A percentile compares a stretch with the other conserved stretches of the same genome.
phyloP scores from a whole-genome alignment of 35 echinoderm and acorn worm genomes.

The Antedon bifida region DNA sequence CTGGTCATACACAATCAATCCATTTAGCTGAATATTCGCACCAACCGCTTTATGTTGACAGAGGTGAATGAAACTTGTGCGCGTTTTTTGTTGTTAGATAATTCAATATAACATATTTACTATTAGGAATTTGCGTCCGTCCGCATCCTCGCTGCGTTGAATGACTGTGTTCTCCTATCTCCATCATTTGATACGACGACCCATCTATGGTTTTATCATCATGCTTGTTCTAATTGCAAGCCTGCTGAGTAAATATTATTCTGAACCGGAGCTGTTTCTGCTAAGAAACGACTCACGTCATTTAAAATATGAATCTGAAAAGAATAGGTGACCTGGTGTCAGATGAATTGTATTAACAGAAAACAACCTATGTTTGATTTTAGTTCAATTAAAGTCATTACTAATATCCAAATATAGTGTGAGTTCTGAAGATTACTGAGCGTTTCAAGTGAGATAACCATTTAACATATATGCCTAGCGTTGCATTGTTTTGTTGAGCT shows the following conservation, averaged over 20 bases:
- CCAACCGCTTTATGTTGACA: neutral
- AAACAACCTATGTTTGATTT: no score
- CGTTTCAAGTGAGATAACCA: no score
- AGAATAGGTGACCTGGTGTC: no score
- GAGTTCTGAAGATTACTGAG: no score
- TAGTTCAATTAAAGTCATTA: no score
- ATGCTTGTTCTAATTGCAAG: neutral
- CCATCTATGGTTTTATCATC: neutral
- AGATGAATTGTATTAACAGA: neutral
- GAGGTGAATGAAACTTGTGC: neutral
- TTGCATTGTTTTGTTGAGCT: no score
- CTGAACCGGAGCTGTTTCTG: neutral
- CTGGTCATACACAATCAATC: no score
- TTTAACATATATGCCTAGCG: no score
- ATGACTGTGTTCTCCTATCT: neutral
- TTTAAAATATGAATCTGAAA: neutral
- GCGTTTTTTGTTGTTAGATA: neutral
- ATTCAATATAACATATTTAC: neutral
- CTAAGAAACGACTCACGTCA: neutral
- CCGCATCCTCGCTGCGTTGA: neutral
- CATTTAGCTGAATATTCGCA: no score
- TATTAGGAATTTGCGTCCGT: neutral
- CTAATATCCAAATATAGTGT: no score
- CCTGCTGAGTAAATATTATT: conserved; percentile 2
- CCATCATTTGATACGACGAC: neutral